These are phyloP conservation scores for Bradypus variegatus DNA, from an alignment of 2,797 vertebrate species.

Conservation along the genomic window DNA sequence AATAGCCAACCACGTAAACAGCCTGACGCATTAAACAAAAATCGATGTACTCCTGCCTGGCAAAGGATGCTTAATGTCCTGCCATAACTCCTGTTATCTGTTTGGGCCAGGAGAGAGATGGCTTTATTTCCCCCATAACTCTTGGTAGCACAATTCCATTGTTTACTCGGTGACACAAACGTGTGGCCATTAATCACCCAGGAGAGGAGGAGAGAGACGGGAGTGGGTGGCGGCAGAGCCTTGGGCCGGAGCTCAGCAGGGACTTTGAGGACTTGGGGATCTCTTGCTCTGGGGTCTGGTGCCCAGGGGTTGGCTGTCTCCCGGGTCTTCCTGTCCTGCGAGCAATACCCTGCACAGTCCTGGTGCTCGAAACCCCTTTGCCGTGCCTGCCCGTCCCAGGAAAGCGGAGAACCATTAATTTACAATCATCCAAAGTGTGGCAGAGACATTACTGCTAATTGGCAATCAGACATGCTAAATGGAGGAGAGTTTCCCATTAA, in stretches of 20 bases:
- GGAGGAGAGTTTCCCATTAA: constrained; percentile 46
- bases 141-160: background rate
- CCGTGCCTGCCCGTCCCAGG: background rate
- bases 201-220: background rate
- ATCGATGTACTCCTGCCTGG: background rate
- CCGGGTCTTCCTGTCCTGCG: accelerated
- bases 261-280: background rate
- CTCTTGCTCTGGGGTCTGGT: accelerated
- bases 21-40: background rate
- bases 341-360: background rate
- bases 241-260: no score
- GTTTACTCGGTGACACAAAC: constrained; percentile 18
- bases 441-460: constrained; percentile 34
- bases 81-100: background rate
- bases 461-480: constrained; percentile 46
- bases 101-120: constrained; percentile 21
- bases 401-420: background rate
- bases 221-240: background rate
- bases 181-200: background rate
- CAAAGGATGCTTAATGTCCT: background rate
- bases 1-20: background rate
- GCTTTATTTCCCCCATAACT: constrained; percentile 44
- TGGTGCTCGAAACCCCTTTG: accelerated
- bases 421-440: background rate
- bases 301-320: accelerated